These are phyloP conservation scores for Mareca penelope DNA, from an alignment of 2,797 vertebrate genomes.

Conservation along the genomic window DNA sequence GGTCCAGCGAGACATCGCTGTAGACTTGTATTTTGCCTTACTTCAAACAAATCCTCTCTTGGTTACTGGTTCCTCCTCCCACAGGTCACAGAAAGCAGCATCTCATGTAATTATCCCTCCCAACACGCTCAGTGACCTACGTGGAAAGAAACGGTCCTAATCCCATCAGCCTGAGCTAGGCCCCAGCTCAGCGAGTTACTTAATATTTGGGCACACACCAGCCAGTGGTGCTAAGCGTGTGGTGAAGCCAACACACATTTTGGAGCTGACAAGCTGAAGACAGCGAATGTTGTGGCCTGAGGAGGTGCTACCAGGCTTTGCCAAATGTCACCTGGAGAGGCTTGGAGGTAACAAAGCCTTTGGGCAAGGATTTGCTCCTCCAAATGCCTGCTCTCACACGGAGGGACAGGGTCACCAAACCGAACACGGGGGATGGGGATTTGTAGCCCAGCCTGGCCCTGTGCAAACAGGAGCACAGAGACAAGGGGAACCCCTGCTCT, in stretches of 20 bases:
- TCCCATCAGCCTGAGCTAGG: rapidly evolving
- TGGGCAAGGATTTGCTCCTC: not conserved
- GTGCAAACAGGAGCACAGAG: not conserved
- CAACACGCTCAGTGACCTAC: not conserved
- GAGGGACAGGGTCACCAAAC: not conserved
- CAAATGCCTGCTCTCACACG: not conserved
- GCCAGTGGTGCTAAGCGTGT: not conserved
- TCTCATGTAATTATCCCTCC: not conserved
- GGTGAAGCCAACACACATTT: not conserved
- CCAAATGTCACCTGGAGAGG: not conserved
- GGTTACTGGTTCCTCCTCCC: not conserved
- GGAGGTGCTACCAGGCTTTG: not conserved
- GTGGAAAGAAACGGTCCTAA: not conserved
- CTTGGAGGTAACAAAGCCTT: rapidly evolving
- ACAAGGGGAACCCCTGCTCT: not conserved
- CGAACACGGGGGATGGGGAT: not conserved
- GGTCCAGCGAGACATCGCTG: not conserved
- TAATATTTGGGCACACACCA: not conserved
- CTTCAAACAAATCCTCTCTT: not conserved
- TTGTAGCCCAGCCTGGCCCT: rapidly evolving
- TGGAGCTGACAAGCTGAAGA: not conserved
- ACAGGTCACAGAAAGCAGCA: not conserved
- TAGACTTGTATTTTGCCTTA: not conserved
- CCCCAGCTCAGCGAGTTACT: not conserved
- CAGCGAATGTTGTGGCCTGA: not conserved